These are phyloP conservation scores for Stenchaetothrips biformis DNA, from an alignment of 2,888 invertebrate genomes.

Conservation along the genomic window DNA sequence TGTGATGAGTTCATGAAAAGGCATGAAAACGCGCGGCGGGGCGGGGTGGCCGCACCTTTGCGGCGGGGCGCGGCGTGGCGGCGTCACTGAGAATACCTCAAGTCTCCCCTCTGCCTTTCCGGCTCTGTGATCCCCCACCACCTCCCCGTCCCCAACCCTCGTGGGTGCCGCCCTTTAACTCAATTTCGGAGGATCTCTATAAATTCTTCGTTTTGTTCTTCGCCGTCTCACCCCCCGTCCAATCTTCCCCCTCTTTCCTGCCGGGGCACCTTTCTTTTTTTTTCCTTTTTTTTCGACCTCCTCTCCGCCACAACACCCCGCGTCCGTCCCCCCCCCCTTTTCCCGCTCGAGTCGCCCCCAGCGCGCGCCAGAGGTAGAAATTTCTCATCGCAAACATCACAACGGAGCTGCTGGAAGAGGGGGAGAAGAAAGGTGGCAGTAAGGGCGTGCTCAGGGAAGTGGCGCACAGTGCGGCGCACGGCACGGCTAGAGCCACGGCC, in stretches of 20 bases:
- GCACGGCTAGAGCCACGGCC: too few species aligned
- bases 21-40: neutral
- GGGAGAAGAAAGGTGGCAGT: too few species aligned
- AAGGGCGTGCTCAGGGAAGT: too few species aligned
- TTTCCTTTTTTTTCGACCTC: neutral
- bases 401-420: neutral
- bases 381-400: slow-evolving; percentile 23
- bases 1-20: slow-evolving; percentile 23
- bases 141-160: neutral
- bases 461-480: too few species aligned
- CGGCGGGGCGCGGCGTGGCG: neutral
- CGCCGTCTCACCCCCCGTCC: neutral
- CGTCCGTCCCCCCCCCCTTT: neutral
- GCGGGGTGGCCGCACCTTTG: neutral
- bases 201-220: slow-evolving; percentile 17
- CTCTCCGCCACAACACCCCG: neutral
- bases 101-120: neutral
- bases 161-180: slow-evolving; percentile 12
- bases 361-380: neutral
- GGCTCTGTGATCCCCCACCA: neutral
- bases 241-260: too few species aligned
- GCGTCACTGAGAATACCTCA: slow-evolving; percentile 5
- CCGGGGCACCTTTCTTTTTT: too few species aligned
- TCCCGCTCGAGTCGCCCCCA: neutral
- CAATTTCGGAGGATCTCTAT: slow-evolving; percentile 23